Base-by-base conservation (phyloP, 2,888 invertebrate species). In the Ormia ochracea region DNA sequence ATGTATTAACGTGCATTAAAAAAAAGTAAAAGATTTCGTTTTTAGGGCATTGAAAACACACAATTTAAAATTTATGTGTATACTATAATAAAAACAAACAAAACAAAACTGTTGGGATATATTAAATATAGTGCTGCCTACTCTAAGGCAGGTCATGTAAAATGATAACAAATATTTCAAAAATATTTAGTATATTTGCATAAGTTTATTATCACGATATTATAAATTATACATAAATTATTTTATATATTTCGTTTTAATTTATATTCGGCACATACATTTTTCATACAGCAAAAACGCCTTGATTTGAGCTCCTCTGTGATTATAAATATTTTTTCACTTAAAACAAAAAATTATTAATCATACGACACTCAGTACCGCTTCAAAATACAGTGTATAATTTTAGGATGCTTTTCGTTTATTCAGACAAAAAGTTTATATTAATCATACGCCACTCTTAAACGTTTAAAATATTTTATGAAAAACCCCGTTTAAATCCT, bases 231-330 rank as follows among this genome's bases (percentile, higher is more conserved):
- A 4, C 17, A 23, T 48, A 5, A n/a, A 48, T 12, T 2, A 17
- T 48, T 2, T 7, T 5, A 38, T 38, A 14, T 14, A 38, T 38
- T 14, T 3, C 1, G 14, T 41, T 41, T 43, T 10, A 19, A 4
- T 43, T 19, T 14, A 61, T 12, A 10, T 31, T 28, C 9, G 17
- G 21, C 12, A 63, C 63, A 36, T 63, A 63, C 65, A 26, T 61
- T 45, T 45, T 43, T 54, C 28, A 9, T 56, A n/a, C 58, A 43
- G 41, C 36, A 69, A 43, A 48, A 58, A 36, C 65, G 65, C 65
- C 65, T 65, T 36, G 26, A 65, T 26, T 23, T 50, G 12, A 23
- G 23, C 23, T 38, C 12, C 58, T 48, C 17, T 14, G 45, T 33
- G 23, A 9, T 14, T 10, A 14, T 14, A 26, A 26, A 17, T 28